These are phyloP conservation scores for silkworm (Bombyx mori) DNA, from an alignment of 1,140 invertebrate genomes.

Conservation along the genomic window ASM3026992v2 NC_085123.1:16497501-16498000, in stretches of 20 bases:
- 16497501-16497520: slow-evolving; percentile 63
- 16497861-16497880: slow-evolving; percentile 41
- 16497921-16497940: slow-evolving; percentile 24
- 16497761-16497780: slow-evolving; percentile 57
- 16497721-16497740: slow-evolving; percentile 53
- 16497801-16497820: slow-evolving; percentile 34
- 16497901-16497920: slow-evolving; percentile 39
- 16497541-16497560: slow-evolving; percentile 58
- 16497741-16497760: slow-evolving; percentile 42
- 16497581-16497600: slow-evolving; percentile 72
- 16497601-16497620: slow-evolving; percentile 68
- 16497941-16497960: slow-evolving; percentile 32
- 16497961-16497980: slow-evolving; percentile 27
- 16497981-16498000: background rate
- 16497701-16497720: slow-evolving; percentile 37
- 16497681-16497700: slow-evolving; percentile 39
- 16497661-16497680: slow-evolving; percentile 48
- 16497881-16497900: slow-evolving; percentile 39
- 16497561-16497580: slow-evolving; percentile 70
- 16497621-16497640: slow-evolving; percentile 64
- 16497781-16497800: slow-evolving; percentile 53
- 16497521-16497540: slow-evolving; percentile 58
- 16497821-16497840: slow-evolving; percentile 54
- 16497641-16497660: slow-evolving; percentile 40
- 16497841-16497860: slow-evolving; percentile 56